Base-by-base conservation (phyloP, 2,888 invertebrate genomes). In the Limnephilus rhombicus region DNA sequence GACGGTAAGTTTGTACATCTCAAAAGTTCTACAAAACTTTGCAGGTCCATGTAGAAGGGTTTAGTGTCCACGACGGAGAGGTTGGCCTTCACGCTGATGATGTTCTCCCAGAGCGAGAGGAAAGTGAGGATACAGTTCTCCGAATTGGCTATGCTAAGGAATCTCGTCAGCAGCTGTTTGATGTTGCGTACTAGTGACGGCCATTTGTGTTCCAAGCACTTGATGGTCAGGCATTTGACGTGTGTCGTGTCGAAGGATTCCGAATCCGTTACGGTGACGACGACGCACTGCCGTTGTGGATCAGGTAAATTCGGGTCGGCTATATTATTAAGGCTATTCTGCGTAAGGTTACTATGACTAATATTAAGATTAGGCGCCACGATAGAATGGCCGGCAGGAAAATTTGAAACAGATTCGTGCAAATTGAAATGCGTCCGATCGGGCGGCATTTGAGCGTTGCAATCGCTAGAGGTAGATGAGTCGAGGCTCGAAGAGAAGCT, bases 21-120 rank as follows among this genome's bases (percentile, higher is more conserved):
- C 91, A 98, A 95, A 93, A 98, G 95, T 92, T 97, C 97, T 24
- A 98, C 98, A 95, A 98, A 98, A 94, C 97, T 97, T 94, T 98
- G 98, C 94, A 98, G 95, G 94, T 98, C 98, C 0, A 98, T 98
- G 95, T 98, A 98, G 95, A 98, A 99, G 3, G 98, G 98, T 95
- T 98, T 98, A 0, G 98, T 98, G 94, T 98, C 98, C 93, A 98
- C 98, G 49, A 98, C 98, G 85, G 98, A 98, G 91, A 99, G 96
- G 96, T 98, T 98, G 37, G 98, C 98, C 95, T 98, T 98, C 0
- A 98, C 98, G 91, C 98, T 98, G 94, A 99, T 98, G 31, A 98
- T 98, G 94, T 98, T 98, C 95, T 98, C 98, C 98, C 98, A 98
- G 80, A 99, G 95, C 90, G 98, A 97, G 94, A 99, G 96, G 95